Percentiles rank a stretch among this genome's conserved stretches.
phyloP scores from a whole-genome alignment of 1,140 invertebrate species.

The Papilio dardanus region DNA sequence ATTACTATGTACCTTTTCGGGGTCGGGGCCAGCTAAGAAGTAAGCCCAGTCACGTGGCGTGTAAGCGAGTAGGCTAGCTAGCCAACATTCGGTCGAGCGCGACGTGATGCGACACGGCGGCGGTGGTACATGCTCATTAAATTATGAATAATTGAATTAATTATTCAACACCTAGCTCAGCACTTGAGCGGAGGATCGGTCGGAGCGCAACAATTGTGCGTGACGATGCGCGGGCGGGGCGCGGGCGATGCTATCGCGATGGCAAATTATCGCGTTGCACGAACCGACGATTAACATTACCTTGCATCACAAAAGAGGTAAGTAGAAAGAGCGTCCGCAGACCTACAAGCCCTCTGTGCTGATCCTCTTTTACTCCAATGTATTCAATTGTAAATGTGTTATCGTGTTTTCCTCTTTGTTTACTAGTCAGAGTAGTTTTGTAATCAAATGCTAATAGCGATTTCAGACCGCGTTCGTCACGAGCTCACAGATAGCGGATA shows the following conservation, averaged over 20 bases:
- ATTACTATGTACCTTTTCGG: too few species aligned
- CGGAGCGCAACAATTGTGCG: conserved; percentile 23
- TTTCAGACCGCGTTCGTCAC: neutral
- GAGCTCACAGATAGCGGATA: neutral
- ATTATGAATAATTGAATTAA: conserved; percentile 9
- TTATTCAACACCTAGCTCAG: conserved; percentile 12
- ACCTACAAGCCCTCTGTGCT: neutral
- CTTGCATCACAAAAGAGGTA: conserved; percentile 5
- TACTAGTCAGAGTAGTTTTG: neutral
- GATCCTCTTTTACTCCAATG: neutral
- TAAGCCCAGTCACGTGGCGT: too few species aligned
- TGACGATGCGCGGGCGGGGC: conserved; percentile 6
- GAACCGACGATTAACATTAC: neutral
- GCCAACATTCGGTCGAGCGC: neutral
- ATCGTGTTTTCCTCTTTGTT: too few species aligned
- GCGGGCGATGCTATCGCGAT: conserved; percentile 3
- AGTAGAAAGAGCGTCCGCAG: neutral
- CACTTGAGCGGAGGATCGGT: neutral
- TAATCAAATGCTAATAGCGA: neutral
- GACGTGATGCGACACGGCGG: neutral
- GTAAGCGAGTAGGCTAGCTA: too few species aligned
- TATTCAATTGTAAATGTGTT: neutral
- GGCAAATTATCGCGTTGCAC: conserved; percentile 15
- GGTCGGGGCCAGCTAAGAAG: too few species aligned
- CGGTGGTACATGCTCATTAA: neutral